Percentiles rank a stretch among this genome's conserved stretches.
phyloP scores from a whole-genome alignment of 2,888 invertebrate species.

The Lycophotia porphyrea region DNA sequence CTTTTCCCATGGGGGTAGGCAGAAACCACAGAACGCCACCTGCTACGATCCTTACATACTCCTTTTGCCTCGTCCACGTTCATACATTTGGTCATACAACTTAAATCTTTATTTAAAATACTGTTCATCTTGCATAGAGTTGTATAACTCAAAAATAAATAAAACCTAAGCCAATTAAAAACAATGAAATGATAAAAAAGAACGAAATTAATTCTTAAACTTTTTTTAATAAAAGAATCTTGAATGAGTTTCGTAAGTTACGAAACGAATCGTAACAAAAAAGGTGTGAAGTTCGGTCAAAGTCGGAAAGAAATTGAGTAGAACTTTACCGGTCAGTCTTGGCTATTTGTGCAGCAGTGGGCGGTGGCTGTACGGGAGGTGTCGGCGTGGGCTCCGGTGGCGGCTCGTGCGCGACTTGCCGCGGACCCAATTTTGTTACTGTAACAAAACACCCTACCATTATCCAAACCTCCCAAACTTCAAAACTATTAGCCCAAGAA shows the following conservation, averaged over 20 bases:
- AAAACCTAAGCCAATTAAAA: slow-evolving; percentile 25
- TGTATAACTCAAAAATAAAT: slow-evolving; percentile 16
- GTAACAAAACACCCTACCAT: slow-evolving; percentile 63
- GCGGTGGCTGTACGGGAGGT: slow-evolving; percentile 84
- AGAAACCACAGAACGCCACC: too few relatives aligned
- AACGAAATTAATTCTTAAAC: slow-evolving; percentile 31
- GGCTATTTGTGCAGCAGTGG: slow-evolving; percentile 78
- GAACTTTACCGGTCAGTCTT: slow-evolving; percentile 86
- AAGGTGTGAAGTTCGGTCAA: slow-evolving; percentile 9
- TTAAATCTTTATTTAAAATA: background rate
- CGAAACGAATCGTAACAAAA: slow-evolving; percentile 27
- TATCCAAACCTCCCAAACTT: background rate
- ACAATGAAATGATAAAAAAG: slow-evolving; percentile 41
- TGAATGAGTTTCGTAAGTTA: slow-evolving; percentile 41
- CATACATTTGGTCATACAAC: too few relatives aligned
- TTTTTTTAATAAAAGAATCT: slow-evolving; percentile 46
- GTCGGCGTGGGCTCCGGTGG: slow-evolving; percentile 87
- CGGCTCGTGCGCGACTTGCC: slow-evolving; percentile 87
- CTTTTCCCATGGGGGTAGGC: too few relatives aligned
- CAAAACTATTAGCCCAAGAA: slow-evolving; percentile 20
- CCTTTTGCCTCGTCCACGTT: too few relatives aligned
- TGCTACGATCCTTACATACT: too few relatives aligned
- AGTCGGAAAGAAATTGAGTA: background rate
- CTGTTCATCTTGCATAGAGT: background rate
- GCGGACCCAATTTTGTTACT: slow-evolving; percentile 94